phyloP scores from a whole-genome alignment of 1,140 invertebrate species.

The Drosophila santomea region DNA sequence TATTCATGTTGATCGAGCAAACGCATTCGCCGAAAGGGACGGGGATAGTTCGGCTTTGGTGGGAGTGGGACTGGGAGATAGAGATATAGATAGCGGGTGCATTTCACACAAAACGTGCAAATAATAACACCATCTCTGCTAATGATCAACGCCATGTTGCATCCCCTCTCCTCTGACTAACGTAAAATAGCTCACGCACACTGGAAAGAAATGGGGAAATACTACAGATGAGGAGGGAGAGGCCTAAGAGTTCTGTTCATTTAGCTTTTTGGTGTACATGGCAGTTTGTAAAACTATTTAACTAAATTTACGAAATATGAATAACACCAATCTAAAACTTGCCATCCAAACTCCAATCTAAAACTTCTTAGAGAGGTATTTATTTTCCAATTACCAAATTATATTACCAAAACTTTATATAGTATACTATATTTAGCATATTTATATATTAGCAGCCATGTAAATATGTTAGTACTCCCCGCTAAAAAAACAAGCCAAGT shows the following conservation, averaged over 20 bases:
- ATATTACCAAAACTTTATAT: too few species aligned
- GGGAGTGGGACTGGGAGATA: neutral
- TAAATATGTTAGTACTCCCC: neutral
- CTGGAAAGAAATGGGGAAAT: constrained; percentile 7
- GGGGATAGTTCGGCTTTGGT: neutral
- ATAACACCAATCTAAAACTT: too few species aligned
- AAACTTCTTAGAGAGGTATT: too few species aligned
- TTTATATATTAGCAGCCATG: too few species aligned
- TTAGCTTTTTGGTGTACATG: constrained; percentile 1
- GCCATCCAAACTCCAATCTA: too few species aligned
- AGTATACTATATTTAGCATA: too few species aligned
- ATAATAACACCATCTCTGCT: constrained; percentile 81
- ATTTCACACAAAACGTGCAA: constrained; percentile 79
- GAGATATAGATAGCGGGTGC: constrained; percentile 52
- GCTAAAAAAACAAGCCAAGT: neutral
- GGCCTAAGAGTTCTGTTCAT: neutral
- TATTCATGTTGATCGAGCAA: constrained; percentile 59
- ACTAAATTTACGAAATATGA: too few species aligned
- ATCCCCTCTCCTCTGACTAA: constrained; percentile 24
- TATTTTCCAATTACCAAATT: too few species aligned
- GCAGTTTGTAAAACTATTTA: too few species aligned
- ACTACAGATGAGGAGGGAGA: neutral
- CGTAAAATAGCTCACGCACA: constrained; percentile 39
- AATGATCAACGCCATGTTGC: constrained; percentile 74
- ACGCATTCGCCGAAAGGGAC: constrained; percentile 16